Base-by-base conservation (phyloP, 2,888 invertebrate genomes). In the Nomada fabriciana region DNA sequence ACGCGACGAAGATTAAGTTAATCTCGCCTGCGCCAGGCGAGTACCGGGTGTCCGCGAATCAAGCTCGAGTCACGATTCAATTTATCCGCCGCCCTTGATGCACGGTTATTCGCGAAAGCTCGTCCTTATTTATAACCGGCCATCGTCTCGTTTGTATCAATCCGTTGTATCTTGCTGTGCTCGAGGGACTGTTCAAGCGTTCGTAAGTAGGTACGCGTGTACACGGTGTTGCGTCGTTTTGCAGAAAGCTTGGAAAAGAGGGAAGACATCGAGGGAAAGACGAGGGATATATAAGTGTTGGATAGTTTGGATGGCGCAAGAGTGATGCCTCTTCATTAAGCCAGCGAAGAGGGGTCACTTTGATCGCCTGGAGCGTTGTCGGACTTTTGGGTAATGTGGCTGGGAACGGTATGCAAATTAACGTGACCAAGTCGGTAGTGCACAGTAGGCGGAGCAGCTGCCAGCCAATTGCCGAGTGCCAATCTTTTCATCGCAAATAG, bases 1-100 rank as follows among this genome's bases (percentile, higher is more conserved):
- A 86, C 88, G 88, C 83, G 29, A 82, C 80, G 84, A 87, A 80
- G 86, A 85, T 87, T 88, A 88, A 88, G 88, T 90, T 89, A 89
- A 89, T 87, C 87, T 83, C 83, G 81, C 79, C 76, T 64, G 74
- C 68, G 63, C 78, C 63, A 64, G 77, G 64, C 81, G 87, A 73
- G 76, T 78, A 83, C 86, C 84, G 86, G 84, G 82, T 84, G 86
- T 71, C 71, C 63, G 70, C 69, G 50, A 74, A 72, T 80, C 75
- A 29, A 29, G 52, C 64, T 61, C 80, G 65, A 60, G 43, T 36
- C 68, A 53, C 73, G 67, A 79, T 68, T 83, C 63, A 64, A 64
- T 65, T 65, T 74, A 13, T 15, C 7, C 61, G 25, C 52, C 13
- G 36, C 36, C 36, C 36, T 36, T 36, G 69, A 69, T 50, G 36